Base-by-base conservation (phyloP, 2,888 invertebrate genomes). In the Epistrophe eligans region DNA sequence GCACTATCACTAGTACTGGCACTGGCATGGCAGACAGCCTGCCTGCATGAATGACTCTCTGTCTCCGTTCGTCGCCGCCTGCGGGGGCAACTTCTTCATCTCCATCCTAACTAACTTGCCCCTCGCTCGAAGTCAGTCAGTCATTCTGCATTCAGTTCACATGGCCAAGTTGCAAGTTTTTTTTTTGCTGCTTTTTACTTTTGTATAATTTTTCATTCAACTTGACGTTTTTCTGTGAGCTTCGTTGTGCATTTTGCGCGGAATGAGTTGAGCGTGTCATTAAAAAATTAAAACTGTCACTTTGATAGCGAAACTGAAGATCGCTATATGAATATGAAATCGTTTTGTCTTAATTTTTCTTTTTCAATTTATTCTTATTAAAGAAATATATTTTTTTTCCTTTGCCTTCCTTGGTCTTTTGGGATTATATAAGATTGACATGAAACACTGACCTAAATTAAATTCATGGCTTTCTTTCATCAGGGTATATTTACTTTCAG, bases 401-500 rank as follows among this genome's bases (percentile, higher is more conserved):
- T 35, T 55, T 4, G 24, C 24, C 24, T 24, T 24, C 2, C 24
- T 35, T 43, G 2, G 8, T 1, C 35, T 35, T 35, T 7, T 62
- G 32, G 67, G 84, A 80, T 80, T 71, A 76, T 35, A 50, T 38
- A 24, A 71, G 66, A 62, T 32, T 77, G 64, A 52, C 28, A 58
- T 79, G 83, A 83, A 79, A 83, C 76, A 79, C 66, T 87, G 87
- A 87, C 87, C 87, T 66, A 87, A 83, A 82, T 85, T 79, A 17
- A 40, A 38, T 57, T 50, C 32, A 67, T 66, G 64, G 11, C 11
- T 55, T 24, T 19, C 57, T 40, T 70, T 77, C 58, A 48, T 40
- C 57, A 19, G n/a, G 15, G 35, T 9, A 28, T 19, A 19, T 6
- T 58, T 58, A 58, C 10, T 24, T 43, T 43, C 60, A 43, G 28